Conservation (phyloP, 1,140 invertebrate species). For the Fopius arisanus region DNA sequence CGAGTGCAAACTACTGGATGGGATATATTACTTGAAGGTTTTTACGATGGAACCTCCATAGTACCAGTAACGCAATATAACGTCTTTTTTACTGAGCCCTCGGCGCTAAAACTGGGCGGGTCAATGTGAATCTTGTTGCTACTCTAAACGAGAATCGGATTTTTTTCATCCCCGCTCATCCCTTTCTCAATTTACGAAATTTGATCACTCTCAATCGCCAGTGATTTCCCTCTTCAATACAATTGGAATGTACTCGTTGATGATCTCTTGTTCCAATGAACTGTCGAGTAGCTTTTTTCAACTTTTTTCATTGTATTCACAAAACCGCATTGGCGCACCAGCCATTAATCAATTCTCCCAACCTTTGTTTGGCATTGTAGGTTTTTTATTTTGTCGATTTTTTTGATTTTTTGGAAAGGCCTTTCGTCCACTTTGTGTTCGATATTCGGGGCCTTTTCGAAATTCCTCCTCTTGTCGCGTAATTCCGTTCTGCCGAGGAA, state of each 20-base stretch:
- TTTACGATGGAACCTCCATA: constrained; percentile 2
- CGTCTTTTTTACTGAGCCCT: background rate
- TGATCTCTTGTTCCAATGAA: background rate
- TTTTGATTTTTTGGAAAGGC: constrained; percentile 16
- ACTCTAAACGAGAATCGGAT: background rate
- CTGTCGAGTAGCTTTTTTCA: background rate
- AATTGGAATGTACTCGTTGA: background rate
- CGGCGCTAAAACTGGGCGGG: background rate
- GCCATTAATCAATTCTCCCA: background rate
- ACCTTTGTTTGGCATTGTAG: too few species aligned
- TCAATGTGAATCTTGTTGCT: background rate
- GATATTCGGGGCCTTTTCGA: background rate
- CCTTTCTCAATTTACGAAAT: background rate
- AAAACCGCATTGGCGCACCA: background rate
- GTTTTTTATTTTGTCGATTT: constrained; percentile 12
- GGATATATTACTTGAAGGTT: constrained; percentile 2
- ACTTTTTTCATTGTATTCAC: background rate
- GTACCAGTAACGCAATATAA: constrained; percentile 3
- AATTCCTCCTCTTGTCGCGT: background rate
- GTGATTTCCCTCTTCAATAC: background rate
- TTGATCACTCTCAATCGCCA: background rate
- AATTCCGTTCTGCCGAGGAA: background rate
- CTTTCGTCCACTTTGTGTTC: background rate
- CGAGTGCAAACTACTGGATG: constrained; percentile 6
- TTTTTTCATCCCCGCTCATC: background rate